Base-by-base conservation (phyloP, 2,888 invertebrate genomes). In the Adelphocoris suturalis region DNA sequence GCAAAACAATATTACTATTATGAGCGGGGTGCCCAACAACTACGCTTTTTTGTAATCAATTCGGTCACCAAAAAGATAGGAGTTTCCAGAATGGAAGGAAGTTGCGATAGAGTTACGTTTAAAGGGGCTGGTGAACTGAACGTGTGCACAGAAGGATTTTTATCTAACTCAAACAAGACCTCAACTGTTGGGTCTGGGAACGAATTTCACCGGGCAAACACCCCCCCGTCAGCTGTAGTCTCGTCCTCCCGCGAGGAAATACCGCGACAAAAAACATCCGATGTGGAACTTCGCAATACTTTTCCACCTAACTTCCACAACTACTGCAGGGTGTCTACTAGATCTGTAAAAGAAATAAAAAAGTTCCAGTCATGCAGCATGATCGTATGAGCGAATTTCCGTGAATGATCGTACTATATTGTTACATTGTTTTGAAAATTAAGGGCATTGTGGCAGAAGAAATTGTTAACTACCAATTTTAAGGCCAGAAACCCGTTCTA, bases 71-170 rank as follows among this genome's bases (percentile, higher is more conserved):
- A 5, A 19, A 19, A 68, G 27, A 68, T 27, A 68, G 23, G 23
- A 68, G 68, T 68, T 68, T 2, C 23, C 68, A 19, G 68, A 68
- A 68, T 68, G 68, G 68, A 68, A 68, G 68, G 68, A 68, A 68
- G 68, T 68, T 23, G 68, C 68, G 68, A 68, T 68, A 68, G 9
- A 9, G 68, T 27, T 12, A 68, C 68, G 19, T 68, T 68, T 68
- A 68, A 68, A 68, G 68, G 19, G 68, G 23, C 3, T 68, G 68
- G 68, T 19, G 52, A 13, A 23, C 68, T 19, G 52, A 13, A 23
- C 68, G 23, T 68, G 68, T 68, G 68, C 23, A 7, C 68, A 4
- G 23, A 23, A 27, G 68, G 68, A 57, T 57, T 68, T 68, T 68
- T 68, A 68, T 68, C 68, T 68, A 23, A 27, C 68, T 68, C 68